Evolutionary conservation across 2,113 vertebrate species (phyloP).

Genomic region (Pygoscelis adeliae): DNA sequence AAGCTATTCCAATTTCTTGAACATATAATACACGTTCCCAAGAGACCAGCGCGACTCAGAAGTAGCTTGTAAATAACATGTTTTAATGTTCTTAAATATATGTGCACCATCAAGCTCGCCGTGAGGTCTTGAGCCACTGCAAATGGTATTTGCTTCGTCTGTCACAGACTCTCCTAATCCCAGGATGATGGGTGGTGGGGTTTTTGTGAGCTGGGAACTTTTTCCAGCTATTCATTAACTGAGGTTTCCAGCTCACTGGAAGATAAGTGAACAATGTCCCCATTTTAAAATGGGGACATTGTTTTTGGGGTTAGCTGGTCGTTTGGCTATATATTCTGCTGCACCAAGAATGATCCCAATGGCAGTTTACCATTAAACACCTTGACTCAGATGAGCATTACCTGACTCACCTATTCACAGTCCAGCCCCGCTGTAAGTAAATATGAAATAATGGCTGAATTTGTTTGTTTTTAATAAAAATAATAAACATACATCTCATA

Average conservation of each 20-base stretch:
- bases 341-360: not conserved
- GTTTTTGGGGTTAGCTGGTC: not conserved
- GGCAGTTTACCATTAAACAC: not conserved
- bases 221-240: no score
- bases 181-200: not conserved
- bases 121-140: constrained; percentile 6
- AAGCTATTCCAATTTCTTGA: constrained; percentile 55
- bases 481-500: not conserved
- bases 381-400: not conserved
- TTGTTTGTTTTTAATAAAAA: not conserved
- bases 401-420: not conserved
- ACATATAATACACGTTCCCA: not conserved
- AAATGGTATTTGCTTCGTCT: not conserved
- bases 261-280: no score
- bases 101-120: not conserved
- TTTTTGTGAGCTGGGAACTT: not conserved
- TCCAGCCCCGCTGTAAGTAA: not conserved
- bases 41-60: constrained; percentile 34
- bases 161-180: not conserved
- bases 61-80: constrained; percentile 54
- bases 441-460: not conserved
- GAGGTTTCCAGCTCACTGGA: no score
- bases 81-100: constrained; percentile 44
- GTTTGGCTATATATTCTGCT: not conserved
- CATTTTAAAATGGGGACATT: not conserved